Conservation (phyloP, 2,888 invertebrate species). For the Dusona sp. region DNA sequence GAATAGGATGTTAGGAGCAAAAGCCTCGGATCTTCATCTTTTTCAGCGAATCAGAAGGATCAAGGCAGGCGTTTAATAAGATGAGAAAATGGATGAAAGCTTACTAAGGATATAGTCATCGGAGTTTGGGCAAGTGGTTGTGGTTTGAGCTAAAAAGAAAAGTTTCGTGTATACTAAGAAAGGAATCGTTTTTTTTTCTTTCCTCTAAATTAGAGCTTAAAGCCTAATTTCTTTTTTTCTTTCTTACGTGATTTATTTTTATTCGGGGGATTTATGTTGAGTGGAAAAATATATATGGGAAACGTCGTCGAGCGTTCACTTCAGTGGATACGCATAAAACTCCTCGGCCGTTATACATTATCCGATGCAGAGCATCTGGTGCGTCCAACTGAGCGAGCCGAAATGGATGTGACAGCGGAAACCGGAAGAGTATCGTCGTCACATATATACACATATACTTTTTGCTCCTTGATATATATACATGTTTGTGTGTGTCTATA, state of each 20-base stretch:
- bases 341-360: constrained; percentile 46
- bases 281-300: constrained; percentile 4
- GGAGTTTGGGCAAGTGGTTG: neutral
- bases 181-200: neutral
- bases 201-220: neutral
- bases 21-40: constrained; percentile 15
- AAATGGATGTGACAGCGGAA: constrained; percentile 50
- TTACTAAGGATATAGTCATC: constrained; percentile 16
- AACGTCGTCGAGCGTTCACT: constrained; percentile 21
- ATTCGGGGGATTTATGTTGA: constrained; percentile 22
- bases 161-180: neutral
- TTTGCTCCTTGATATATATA: neutral
- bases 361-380: constrained; percentile 47
- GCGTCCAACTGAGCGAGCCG: constrained; percentile 37
- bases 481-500: neutral
- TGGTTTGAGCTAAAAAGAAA: constrained; percentile 5
- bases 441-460: constrained; percentile 14
- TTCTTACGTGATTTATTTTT: constrained; percentile 21
- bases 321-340: constrained; percentile 36
- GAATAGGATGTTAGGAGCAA: constrained; percentile 40
- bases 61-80: constrained; percentile 73
- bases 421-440: constrained; percentile 37
- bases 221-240: constrained; percentile 3
- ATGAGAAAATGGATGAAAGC: constrained; percentile 58
- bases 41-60: constrained; percentile 54